Evolutionary conservation across 2,797 vertebrate species (phyloP).

Genomic region (Acrocephalus scirpaceus): DNA sequence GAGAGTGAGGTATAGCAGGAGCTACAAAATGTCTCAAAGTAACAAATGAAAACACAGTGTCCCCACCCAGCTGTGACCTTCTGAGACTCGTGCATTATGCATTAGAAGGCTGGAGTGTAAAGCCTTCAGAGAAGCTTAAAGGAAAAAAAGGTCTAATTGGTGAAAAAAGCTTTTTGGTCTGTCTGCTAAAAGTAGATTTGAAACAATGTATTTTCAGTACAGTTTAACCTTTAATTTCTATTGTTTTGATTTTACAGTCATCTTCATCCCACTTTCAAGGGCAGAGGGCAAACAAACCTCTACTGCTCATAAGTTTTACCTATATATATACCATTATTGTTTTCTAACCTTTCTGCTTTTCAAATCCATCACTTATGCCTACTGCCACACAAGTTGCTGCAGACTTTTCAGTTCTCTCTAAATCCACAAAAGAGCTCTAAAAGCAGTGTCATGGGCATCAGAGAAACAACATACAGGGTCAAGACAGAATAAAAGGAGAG

Average conservation of each 20-base stretch:
- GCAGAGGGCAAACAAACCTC: background rate
- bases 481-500: background rate
- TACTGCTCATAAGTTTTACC: background rate
- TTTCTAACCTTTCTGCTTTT: slow-evolving; percentile 43
- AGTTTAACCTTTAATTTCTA: slow-evolving; percentile 45
- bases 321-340: background rate
- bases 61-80: slow-evolving; percentile 7
- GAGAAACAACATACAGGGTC: background rate
- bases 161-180: background rate
- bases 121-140: background rate
- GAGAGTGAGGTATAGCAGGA: background rate
- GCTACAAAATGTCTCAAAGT: background rate
- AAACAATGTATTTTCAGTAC: slow-evolving; percentile 36
- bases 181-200: background rate
- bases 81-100: slow-evolving; percentile 29
- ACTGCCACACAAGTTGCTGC: background rate
- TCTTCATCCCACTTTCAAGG: background rate
- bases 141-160: background rate
- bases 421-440: background rate
- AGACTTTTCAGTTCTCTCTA: background rate
- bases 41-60: slow-evolving; percentile 1
- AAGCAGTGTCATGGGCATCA: background rate
- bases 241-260: slow-evolving; percentile 15
- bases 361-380: slow-evolving; percentile 6
- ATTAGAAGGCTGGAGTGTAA: slow-evolving; percentile 35